Conservation (phyloP, 2,113 vertebrate species). For the Galemys pyrenaicus region DNA sequence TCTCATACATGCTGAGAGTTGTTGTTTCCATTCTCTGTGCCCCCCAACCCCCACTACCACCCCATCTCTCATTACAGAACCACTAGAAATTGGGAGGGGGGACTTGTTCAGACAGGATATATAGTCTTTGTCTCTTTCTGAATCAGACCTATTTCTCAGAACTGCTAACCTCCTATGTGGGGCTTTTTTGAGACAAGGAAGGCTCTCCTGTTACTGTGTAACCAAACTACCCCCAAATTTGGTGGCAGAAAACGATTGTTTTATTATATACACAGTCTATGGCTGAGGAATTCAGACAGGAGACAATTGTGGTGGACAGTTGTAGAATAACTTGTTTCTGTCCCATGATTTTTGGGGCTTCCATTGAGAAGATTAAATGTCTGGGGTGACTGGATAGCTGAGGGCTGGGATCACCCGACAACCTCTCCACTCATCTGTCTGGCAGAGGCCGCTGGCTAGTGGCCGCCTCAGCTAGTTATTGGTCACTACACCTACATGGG, state of each 20-base stretch:
- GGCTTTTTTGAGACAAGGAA: not conserved
- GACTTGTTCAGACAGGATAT: not conserved
- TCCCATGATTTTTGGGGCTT: not conserved
- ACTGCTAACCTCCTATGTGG: not conserved
- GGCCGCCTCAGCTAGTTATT: not conserved
- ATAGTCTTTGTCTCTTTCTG: not conserved
- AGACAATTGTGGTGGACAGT: no score
- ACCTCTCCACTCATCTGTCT: not conserved
- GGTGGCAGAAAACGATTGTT: not conserved
- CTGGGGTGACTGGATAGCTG: not conserved
- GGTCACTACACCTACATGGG: not conserved
- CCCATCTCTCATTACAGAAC: not conserved
- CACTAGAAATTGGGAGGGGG: not conserved
- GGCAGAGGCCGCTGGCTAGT: not conserved
- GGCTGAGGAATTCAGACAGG: not conserved
- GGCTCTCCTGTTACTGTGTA: not conserved
- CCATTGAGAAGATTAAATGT: not conserved
- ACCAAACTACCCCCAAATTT: not conserved
- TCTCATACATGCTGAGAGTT: not conserved
- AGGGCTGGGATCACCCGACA: not conserved
- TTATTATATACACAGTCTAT: not conserved
- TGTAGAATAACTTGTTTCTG: not conserved
- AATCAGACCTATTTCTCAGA: constrained; percentile 38
- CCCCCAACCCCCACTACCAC: no score
- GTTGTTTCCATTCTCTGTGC: not conserved